Evolutionary conservation across 2,888 invertebrate species (phyloP).

Genomic region (Spodoptera picta): DNA sequence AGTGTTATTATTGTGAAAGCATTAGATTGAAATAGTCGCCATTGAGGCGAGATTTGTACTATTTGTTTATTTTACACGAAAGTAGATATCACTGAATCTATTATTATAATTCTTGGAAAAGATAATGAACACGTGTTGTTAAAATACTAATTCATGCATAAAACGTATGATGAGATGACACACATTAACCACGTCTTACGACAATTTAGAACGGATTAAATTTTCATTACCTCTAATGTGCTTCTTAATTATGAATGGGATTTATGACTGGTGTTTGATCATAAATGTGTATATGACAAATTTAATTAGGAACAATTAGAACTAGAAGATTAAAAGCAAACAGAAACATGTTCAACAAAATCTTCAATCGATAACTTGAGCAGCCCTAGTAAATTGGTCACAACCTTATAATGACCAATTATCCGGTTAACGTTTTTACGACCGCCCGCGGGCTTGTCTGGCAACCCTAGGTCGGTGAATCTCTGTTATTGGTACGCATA

Average conservation of each 20-base stretch:
- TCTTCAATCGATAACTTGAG: neutral
- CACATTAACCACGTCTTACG: too few relatives aligned
- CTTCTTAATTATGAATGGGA: neutral
- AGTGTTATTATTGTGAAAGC: too few relatives aligned
- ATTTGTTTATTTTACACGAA: too few relatives aligned
- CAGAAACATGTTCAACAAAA: neutral
- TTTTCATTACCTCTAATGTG: too few relatives aligned
- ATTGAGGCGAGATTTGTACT: too few relatives aligned
- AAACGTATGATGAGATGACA: too few relatives aligned
- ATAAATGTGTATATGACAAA: neutral
- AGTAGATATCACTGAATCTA: too few relatives aligned
- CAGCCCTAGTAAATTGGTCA: conserved; percentile 16
- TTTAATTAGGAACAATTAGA: neutral
- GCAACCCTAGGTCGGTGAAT: conserved; percentile 23
- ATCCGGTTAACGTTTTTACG: conserved; percentile 26
- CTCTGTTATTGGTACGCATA: conserved; percentile 47
- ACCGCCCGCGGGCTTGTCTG: conserved; percentile 29
- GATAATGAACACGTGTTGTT: too few relatives aligned
- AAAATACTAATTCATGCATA: too few relatives aligned
- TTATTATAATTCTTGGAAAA: too few relatives aligned
- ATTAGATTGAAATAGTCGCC: too few relatives aligned
- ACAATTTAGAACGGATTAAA: too few relatives aligned
- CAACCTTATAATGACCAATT: conserved; percentile 34
- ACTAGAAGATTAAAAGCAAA: conserved; percentile 4
- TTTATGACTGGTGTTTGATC: neutral